Base-by-base conservation (phyloP, 2,797 vertebrate species). In the Lepilemur septentrionalis region DNA sequence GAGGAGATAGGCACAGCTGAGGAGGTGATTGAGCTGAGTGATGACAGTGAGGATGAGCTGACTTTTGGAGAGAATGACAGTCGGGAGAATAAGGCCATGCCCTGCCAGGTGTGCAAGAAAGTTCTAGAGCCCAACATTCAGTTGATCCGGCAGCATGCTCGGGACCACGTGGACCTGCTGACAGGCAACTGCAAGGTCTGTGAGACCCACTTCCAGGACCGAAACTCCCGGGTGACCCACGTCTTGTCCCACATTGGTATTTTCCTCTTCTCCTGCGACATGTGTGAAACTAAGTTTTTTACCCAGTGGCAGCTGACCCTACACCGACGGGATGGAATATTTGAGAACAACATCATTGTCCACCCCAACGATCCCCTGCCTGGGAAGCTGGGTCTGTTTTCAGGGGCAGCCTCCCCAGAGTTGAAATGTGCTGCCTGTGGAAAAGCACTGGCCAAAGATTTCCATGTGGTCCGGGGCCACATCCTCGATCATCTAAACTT, bases 281-380 rank as follows among this genome's bases (percentile, higher is more conserved):
- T 99, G 99, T 99, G 99, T 30, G 99, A 99, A 96, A 98, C 99
- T 55, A 99, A 99, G 95, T 99, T 99, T 98, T 99, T 99, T 97
- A 99, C 99, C 55, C 99, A 99, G 91, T 99, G 98, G 97, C 99
- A 99, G 95, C 99, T 99, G 97, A 99, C 99, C 70, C 99, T 99
- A 4, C 99, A 99, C 98, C 99, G 99, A 7, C 99, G 99, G 8
- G 99, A 99, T 50, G 98, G 99, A 1, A 97, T 99, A 94, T 99
- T 98, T 0, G 99, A 99, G 93, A 98, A 98, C 97, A 99, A 99
- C 1, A 50, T 99, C 0, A 98, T 99, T 0, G 97, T 99, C 43
- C 98, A 98, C 12, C 99, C 99, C 97, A 98, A 97, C 0, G 98
- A 99, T 43, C 98, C 99, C 0, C 98, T 99, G 70, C 98, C 98